Base-by-base conservation (phyloP, 64 coral and sea anemone species). In the Orbicella faveolata region DNA sequence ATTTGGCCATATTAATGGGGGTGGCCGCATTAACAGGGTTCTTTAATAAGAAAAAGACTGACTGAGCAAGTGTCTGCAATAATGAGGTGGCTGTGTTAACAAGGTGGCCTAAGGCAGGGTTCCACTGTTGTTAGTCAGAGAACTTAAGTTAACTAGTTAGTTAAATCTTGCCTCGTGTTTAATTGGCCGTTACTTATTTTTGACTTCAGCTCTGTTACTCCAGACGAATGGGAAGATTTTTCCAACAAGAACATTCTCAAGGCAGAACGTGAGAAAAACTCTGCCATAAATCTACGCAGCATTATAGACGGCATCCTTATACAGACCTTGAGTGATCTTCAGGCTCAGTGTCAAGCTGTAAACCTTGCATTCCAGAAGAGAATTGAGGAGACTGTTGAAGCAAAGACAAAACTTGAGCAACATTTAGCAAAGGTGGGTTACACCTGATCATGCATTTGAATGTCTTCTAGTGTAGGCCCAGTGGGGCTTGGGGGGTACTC, bases 181-280 rank as follows among this genome's bases (percentile, higher is more conserved):
- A 51, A 63, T 73, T n/a, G 67, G 63, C 41, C 15, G 17, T 63
- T 4, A 84, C 14, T 20, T 23, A 53, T 39, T 33, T 23, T 65
- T 17, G 15, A n/a, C 88, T 67, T 79, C 86, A 99, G 97, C 37
- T 99, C 97, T 83, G 94, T 95, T 20, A 94, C 97, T 55, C 97
- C 97, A 62, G 86, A 86, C 21, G 94, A 99, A 77, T 99, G 97
- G 97, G 91, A 94, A 96, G 89, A 90, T 37, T 99, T 99, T 82
- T 99, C 97, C 16, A 95, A 99, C 86, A 99, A 99, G 36, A 99
- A 99, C 68, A 83, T 99, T 36, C 79, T 96, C 2, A 99, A 99
- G 88, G 97, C 97, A 34, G 94, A 99, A 36, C 83, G 97, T 15
- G 97, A 99, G 41, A 99, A 96, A 20, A 99, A 99, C 76, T 95